Evolutionary conservation across 2,888 invertebrate species (phyloP), one percentile per base, ranked within the genome.

Genomic region (Calliopum simillimum): DNA sequence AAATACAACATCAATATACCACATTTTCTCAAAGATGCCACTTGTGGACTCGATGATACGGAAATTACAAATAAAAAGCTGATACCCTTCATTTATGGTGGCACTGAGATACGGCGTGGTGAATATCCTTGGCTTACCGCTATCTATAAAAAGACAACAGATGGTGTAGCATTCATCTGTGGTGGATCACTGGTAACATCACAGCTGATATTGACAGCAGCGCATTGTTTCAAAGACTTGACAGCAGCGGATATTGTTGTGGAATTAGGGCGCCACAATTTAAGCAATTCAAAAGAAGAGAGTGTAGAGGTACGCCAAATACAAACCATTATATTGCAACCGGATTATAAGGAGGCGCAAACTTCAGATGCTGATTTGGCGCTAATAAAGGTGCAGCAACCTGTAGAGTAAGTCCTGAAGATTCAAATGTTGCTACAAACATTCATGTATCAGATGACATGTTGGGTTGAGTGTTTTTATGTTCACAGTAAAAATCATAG

Each of bases 41-140:
- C 33, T 8, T 33, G 33, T 33, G 33, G 33, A 33, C 33, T 33
- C 2, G 33, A 33, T 8, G 33, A 33, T 33, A 33, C 33, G 5
- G 33, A 33, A 33, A 33, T 33, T 1, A 33, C 33, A 33, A 33
- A 8, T 33, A 33, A 19, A 44, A 44, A 23, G 5, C 14, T 61
- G 12, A 41, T 78, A 16, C 80, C 82, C 0, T 76, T 81, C 11
- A 76, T 82, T 21, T 71, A 76, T 56, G 71, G 72, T 2, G 82
- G 82, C 4, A 73, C 67, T 3, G 69, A 71, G 16, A 64, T 82
- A 16, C 68, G 73, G 0, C 84, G 87, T 1, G 89, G 90, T 0
- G 89, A 90, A 65, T 89, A 90, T 88, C 92, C 92, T 0, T 92
- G 92, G 92, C 80, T 91, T 69, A 89, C 87, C 0, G 91, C 91